Base-by-base conservation (phyloP, 2,888 invertebrate genomes). In the Cerastoderma edule region DNA sequence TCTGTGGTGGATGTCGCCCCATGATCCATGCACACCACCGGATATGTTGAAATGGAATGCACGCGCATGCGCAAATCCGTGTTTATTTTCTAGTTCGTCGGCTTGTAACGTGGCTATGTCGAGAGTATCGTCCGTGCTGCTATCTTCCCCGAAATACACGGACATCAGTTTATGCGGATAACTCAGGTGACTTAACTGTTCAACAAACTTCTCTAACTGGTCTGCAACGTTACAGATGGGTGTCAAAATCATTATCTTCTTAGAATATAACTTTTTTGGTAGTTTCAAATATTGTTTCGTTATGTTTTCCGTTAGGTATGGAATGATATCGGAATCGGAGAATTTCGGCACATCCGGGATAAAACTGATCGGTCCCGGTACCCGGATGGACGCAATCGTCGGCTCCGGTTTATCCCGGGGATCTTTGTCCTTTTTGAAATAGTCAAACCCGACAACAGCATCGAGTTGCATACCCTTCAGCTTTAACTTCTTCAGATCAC, bases 61-160 rank as follows among this genome's bases (percentile, higher is more conserved):
- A 13, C 83, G 71, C 0, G 87, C 85, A 48, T 78, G 80, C 1
- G 63, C 35, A 72, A 91, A 91, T 8, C 83, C 81, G 30, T 75
- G 66, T 35, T 83, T 78, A 28, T 65, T 66, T 35, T 72, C 69
- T 5, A 90, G 74, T 8, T 85, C 85, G 22, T 75, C 64, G 4
- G 85, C 86, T 4, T 86, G 65, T 0, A 71, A 46, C 39, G 83
- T 73, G 0, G 90, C 90, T 53, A 82, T 68, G 16, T 82, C 71
- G 3, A 86, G 75, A 0, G 90, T 91, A 22, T 78, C 64, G 57
- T 91, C 91, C 4, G 67, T 66, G 71, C 91, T 91, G 39, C 89
- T 86, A 69, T 91, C 91, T 75, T 91, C 91, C 2, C 90, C 91
- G 24, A 91, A 85, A 22, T 84, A 88, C 0, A 91, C 67, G 0